Conservation (phyloP, 1,140 invertebrate genomes). For the Pogonomyrmex barbatus region DNA sequence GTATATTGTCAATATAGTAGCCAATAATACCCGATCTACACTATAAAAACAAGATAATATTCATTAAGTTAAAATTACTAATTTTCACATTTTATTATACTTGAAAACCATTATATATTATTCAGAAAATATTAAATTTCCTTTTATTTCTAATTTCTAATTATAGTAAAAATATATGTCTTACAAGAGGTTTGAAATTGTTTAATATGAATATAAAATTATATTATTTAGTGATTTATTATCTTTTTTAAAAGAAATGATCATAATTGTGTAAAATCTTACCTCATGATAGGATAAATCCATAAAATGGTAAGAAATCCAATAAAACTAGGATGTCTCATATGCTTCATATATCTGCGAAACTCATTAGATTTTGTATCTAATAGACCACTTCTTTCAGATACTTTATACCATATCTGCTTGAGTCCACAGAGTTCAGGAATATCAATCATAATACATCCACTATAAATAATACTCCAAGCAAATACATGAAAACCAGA, state of each 20-base stretch:
- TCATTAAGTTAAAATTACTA: constrained; percentile 30
- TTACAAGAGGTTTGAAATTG: neutral
- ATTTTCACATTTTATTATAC: neutral
- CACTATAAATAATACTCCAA: constrained; percentile 88
- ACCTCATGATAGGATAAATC: constrained; percentile 87
- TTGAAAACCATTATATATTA: neutral
- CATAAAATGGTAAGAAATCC: constrained; percentile 87
- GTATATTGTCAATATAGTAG: constrained; percentile 84
- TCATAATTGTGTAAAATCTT: constrained; percentile 59
- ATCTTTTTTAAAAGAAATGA: neutral
- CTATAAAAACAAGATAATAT: constrained; percentile 81
- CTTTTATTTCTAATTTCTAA: neutral
- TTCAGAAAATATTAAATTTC: neutral
- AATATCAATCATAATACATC: constrained; percentile 88
- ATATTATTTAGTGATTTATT: neutral
- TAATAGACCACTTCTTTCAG: constrained; percentile 83
- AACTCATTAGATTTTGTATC: constrained; percentile 84
- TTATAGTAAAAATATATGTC: neutral
- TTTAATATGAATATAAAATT: neutral
- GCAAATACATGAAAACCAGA: constrained; percentile 85
- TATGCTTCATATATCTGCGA: constrained; percentile 84
- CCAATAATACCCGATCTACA: constrained; percentile 85
- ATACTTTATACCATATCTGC: constrained; percentile 87
- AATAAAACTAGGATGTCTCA: constrained; percentile 87
- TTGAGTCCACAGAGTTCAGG: constrained; percentile 88